These are phyloP conservation scores for Anagyrus pseudococci DNA, from an alignment of 2,888 invertebrate genomes.

Conservation along the genomic window DNA sequence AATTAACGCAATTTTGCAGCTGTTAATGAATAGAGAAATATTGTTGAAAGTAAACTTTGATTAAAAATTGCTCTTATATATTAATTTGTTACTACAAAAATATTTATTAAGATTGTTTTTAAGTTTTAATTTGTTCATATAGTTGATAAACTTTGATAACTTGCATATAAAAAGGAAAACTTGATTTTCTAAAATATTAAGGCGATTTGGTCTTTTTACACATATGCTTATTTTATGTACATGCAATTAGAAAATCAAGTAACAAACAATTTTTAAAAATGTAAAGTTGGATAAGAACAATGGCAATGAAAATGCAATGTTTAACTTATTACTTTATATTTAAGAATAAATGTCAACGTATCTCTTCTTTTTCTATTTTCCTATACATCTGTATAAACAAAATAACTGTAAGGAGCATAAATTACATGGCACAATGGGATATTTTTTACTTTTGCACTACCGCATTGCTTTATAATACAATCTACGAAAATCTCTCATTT, in stretches of 20 bases:
- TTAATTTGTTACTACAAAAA: constrained; percentile 13
- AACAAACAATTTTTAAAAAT: constrained; percentile 20
- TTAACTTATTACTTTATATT: constrained; percentile 6
- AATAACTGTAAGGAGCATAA: constrained; percentile 27
- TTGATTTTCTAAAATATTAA: constrained; percentile 19
- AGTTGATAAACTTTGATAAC: not conserved
- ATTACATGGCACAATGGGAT: constrained; percentile 36
- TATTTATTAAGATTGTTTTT: constrained; percentile 7
- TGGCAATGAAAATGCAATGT: constrained; percentile 8
- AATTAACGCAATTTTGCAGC: not conserved
- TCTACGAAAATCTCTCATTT: constrained; percentile 21
- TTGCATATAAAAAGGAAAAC: constrained; percentile 5
- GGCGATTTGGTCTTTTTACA: constrained; percentile 26
- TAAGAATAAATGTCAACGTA: not conserved
- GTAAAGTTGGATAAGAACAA: constrained; percentile 9
- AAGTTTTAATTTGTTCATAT: constrained; percentile 5
- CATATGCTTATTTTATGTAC: constrained; percentile 22
- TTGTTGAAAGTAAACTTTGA: not conserved
- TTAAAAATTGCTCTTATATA: constrained; percentile 23
- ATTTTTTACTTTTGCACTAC: constrained; percentile 23
- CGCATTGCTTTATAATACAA: constrained; percentile 9
- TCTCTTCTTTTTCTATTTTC: not conserved
- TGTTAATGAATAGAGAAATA: not conserved
- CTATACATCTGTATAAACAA: constrained; percentile 4
- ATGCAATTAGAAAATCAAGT: constrained; percentile 17